phyloP scores from a whole-genome alignment of 2,113 vertebrate species.

The Rallus limicola region DNA sequence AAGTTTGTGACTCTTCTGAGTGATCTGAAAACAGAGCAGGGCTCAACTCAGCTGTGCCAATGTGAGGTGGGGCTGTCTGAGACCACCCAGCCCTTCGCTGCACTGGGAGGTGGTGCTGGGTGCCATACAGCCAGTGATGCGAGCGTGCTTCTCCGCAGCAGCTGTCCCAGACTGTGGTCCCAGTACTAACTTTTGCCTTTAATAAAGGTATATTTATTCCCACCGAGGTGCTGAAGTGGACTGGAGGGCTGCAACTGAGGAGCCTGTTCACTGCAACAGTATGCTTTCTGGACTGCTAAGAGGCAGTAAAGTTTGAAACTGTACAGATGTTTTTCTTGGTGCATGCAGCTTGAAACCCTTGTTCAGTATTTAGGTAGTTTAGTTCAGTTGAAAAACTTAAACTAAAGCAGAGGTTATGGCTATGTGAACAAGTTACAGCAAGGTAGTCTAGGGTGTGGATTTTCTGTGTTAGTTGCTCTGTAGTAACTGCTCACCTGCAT shows the following conservation, averaged over 20 bases:
- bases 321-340: not conserved
- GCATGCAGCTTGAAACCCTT: not conserved
- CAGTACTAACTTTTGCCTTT: not conserved
- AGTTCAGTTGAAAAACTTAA: not conserved
- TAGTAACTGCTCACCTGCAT: not conserved
- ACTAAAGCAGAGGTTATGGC: not conserved
- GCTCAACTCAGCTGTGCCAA: not conserved
- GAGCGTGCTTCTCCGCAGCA: rapidly evolving
- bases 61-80: rapidly evolving
- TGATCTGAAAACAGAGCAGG: not conserved
- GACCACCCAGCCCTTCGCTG: rapidly evolving
- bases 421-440: slow-evolving; percentile 31
- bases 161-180: not conserved
- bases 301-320: not conserved
- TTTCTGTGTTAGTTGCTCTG: not conserved
- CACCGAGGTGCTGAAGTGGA: not conserved
- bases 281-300: not conserved
- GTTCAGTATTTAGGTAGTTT: not conserved
- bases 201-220: not conserved
- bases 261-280: not conserved
- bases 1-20: not conserved
- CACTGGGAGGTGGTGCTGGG: rapidly evolving
- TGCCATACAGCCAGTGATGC: rapidly evolving
- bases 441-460: slow-evolving; percentile 4
- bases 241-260: not conserved